phyloP scores from a whole-genome alignment of 2,797 vertebrate species.

The Xenops minutus region DNA sequence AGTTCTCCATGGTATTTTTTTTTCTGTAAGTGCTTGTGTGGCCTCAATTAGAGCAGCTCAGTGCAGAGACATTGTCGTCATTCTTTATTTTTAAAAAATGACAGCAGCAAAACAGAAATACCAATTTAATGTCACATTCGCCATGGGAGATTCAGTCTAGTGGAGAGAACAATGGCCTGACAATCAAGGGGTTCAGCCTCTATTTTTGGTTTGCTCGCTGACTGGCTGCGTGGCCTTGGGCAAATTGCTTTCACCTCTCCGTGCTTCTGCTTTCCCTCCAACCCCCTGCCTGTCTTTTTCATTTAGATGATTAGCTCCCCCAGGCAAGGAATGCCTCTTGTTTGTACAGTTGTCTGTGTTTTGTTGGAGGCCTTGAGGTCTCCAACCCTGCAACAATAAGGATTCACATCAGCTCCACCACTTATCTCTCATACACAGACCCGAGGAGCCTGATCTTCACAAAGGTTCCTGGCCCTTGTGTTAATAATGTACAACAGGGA shows the following conservation, averaged over 20 bases:
- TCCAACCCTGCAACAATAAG: neutral
- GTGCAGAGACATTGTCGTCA: neutral
- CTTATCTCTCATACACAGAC: neutral
- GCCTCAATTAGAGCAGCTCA: neutral
- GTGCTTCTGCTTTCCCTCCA: constrained; percentile 1
- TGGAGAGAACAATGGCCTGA: constrained; percentile 43
- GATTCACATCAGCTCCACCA: neutral
- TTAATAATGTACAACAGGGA: neutral
- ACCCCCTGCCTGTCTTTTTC: constrained; percentile 43
- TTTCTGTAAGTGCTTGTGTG: neutral
- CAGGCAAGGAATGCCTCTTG: constrained; percentile 18
- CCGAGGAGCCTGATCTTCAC: neutral
- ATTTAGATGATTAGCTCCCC: constrained; percentile 31
- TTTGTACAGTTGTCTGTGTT: constrained; percentile 12
- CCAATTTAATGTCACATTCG: constrained; percentile 40
- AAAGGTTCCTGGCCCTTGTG: neutral
- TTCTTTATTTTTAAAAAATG: constrained; percentile 40
- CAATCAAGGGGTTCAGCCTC: constrained; percentile 44
- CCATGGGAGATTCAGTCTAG: constrained; percentile 11
- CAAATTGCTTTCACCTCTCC: constrained; percentile 44
- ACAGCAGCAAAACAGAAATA: constrained; percentile 37
- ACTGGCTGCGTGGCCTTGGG: constrained; percentile 17
- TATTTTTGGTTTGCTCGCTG: neutral
- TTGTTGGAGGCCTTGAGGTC: neutral
- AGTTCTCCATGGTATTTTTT: neutral